These are phyloP conservation scores for Siniperca undulata DNA, from an alignment of 2,797 vertebrate genomes.

Conservation along the genomic window DNA sequence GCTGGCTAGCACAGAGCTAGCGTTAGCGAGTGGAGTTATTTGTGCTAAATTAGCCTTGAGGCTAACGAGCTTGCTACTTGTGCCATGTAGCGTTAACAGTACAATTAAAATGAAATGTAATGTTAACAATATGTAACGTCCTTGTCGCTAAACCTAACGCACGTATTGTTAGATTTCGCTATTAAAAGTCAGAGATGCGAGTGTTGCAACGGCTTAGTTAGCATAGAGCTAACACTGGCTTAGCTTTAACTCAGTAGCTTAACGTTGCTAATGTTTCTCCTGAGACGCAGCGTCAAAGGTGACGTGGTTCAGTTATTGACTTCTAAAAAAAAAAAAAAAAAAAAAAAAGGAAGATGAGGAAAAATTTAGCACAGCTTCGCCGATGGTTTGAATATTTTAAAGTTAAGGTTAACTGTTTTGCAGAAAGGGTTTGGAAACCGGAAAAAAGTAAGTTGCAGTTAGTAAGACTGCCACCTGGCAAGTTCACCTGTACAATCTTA, in stretches of 20 bases:
- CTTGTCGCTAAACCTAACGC: accelerated
- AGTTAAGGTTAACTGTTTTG: not conserved
- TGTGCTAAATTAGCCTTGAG: constrained; percentile 53
- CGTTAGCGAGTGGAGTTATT: constrained; percentile 63
- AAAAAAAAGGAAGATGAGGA: not conserved
- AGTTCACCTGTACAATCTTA: constrained; percentile 31
- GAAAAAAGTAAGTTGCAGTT: not conserved
- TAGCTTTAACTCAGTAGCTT: constrained; percentile 23
- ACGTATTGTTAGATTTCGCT: accelerated
- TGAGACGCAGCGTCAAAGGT: constrained; percentile 18
- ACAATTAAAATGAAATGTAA: accelerated
- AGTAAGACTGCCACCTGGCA: constrained; percentile 38
- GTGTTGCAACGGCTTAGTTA: constrained; percentile 1
- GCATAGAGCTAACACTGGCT: constrained; percentile 37
- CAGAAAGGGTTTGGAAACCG: not conserved
- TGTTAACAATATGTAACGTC: accelerated
- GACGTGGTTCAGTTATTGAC: not conserved
- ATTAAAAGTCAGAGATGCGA: not conserved
- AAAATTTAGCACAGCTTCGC: not conserved
- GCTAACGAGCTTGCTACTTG: constrained; percentile 35
- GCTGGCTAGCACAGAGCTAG: constrained; percentile 59
- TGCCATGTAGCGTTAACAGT: not conserved
- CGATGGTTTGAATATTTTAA: accelerated
- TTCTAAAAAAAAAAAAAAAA: too few species aligned
- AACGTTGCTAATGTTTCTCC: constrained; percentile 21